Conservation (phyloP, 92 coral and sea anemone genomes). For the Virgularia gustaviana region DNA sequence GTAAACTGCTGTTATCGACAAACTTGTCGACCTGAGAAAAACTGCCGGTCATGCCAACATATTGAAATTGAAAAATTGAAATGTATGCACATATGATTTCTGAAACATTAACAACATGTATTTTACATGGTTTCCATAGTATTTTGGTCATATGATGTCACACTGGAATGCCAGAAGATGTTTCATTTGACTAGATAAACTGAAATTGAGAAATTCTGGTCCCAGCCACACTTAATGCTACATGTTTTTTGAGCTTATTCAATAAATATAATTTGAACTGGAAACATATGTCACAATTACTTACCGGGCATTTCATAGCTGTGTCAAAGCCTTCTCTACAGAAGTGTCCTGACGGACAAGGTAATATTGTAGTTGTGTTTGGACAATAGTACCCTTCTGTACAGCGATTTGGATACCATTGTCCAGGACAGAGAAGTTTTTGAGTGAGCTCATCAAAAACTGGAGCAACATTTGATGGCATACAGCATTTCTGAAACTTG, state of each 20-base stretch:
- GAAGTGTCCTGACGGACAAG: constrained; percentile 62
- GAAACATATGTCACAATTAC: not conserved
- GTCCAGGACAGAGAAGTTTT: constrained; percentile 60
- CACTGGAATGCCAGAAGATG: not conserved
- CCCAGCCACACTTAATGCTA: not conserved
- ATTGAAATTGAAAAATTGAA: not conserved
- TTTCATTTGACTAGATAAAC: not conserved
- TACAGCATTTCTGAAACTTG: constrained; percentile 54
- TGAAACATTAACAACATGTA: too few relatives aligned
- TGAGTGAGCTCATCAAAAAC: constrained; percentile 28
- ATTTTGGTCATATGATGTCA: too few relatives aligned
- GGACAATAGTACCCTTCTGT: constrained; percentile 64
- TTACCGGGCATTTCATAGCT: constrained; percentile 72
- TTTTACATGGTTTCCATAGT: too few relatives aligned
- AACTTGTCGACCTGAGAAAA: not conserved
- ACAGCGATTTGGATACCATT: constrained; percentile 58
- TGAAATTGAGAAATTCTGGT: not conserved
- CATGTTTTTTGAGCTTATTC: not conserved
- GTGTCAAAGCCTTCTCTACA: constrained; percentile 67
- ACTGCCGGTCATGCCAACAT: not conserved
- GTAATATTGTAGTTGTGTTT: constrained; percentile 54
- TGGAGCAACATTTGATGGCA: constrained; percentile 63
- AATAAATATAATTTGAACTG: not conserved
- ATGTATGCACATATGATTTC: too few relatives aligned
- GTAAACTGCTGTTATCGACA: not conserved